phyloP scores from a whole-genome alignment of 2,888 invertebrate genomes.

The Eristalis pertinax region DNA sequence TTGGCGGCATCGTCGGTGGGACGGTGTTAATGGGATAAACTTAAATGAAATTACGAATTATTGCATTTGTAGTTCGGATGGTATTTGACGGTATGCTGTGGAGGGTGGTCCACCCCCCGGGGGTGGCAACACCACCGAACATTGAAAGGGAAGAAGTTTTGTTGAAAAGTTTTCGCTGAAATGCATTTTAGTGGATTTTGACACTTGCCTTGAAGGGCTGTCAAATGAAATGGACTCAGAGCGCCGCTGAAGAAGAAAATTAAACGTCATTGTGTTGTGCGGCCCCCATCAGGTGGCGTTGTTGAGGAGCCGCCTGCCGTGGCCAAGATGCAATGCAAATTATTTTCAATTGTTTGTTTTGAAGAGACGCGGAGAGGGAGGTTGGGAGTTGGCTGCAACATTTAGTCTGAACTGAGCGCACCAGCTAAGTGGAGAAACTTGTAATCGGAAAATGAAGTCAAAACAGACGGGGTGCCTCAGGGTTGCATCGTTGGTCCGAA shows the following conservation, averaged over 20 bases:
- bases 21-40: conserved; percentile 63
- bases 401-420: too few relatives aligned
- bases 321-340: neutral
- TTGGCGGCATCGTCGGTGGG: neutral
- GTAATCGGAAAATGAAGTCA: neutral
- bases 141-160: neutral
- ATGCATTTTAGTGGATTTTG: neutral
- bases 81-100: conserved; percentile 35
- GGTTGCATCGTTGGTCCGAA: neutral
- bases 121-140: too few relatives aligned
- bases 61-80: conserved; percentile 58
- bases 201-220: neutral
- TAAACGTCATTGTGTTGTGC: neutral
- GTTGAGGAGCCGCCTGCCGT: neutral
- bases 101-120: neutral
- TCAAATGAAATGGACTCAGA: neutral
- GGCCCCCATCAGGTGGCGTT: neutral
- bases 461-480: neutral
- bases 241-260: neutral
- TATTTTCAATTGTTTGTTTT: neutral
- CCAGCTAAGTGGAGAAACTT: neutral
- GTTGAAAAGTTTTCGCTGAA: neutral
- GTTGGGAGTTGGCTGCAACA: too few relatives aligned
- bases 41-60: conserved; percentile 71
- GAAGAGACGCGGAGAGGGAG: neutral